Base-by-base conservation (phyloP, 2,888 invertebrate genomes). In the Vesta saturnalis region DNA sequence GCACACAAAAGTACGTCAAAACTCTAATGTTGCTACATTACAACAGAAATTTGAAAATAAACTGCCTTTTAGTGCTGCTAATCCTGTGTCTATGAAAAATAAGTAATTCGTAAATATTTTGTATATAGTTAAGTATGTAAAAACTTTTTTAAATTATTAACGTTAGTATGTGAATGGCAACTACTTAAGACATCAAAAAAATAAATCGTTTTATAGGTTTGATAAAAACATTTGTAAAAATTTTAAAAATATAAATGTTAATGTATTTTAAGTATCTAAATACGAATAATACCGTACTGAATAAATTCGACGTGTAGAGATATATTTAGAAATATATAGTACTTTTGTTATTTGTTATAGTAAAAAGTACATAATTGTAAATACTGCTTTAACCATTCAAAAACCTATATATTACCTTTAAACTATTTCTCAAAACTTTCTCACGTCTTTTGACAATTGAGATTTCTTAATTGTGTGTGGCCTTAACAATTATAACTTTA, bases 41-140 rank as follows among this genome's bases (percentile, higher is more conserved):
- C 93, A 94, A 77, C 92, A 92, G 77, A 93, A 92, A 81, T 94
- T 93, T 80, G 93, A 94, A 83, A 89, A 87, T 77, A 84, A 83
- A 62, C 69, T 71, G 12, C 71, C 74, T 59, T 60, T 55, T 14
- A 62, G 16, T 15, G 35, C 5, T 47, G 30, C 62, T 52, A 69
- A 69, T 21, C 23, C 35, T 16, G 59, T 52, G 54, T 23, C 52
- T 3, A 1, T 60, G 22, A 69, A 69, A 60, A 67, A 62, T 63
- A 55, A 61, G 35, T 69, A 52, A 64, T 39, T 23, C 23, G 4
- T 23, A 3, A 3, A 21, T 55, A 22, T 39, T 16, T 8, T 22
- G 46, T 43, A 16, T 57, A 30, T 43, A 55, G 23, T 55, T 49
- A 43, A 5, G 30, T 54, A 30, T 64, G 18, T 39, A 58, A 16